phyloP scores from a whole-genome alignment of 1,140 invertebrate species.

The Pomacea maculata region DNA sequence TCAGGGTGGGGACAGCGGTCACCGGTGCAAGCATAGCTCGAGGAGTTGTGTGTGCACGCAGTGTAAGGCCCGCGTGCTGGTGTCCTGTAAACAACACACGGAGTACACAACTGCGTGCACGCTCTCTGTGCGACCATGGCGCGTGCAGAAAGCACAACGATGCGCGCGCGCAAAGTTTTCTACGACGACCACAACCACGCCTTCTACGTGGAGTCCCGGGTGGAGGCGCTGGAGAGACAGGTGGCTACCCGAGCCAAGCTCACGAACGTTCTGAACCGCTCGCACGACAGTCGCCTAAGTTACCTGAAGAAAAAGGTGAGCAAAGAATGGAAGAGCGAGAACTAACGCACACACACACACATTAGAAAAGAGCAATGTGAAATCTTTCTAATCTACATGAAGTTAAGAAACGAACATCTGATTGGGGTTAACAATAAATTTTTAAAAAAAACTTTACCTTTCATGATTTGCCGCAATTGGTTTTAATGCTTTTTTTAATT shows the following conservation, averaged over 20 bases:
- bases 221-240: conserved; percentile 39
- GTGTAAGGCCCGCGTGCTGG: no score
- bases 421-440: no score
- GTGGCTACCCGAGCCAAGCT: conserved; percentile 36
- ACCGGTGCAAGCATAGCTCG: background rate
- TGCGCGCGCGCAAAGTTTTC: conserved; percentile 31
- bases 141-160: conserved; percentile 14
- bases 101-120: no score
- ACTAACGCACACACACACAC: background rate
- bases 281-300: conserved; percentile 26
- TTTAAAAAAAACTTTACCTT: no score
- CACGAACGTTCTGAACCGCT: conserved; percentile 36
- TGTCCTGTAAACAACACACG: background rate
- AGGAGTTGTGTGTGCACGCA: background rate
- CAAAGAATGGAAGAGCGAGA: background rate
- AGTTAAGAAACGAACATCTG: no score
- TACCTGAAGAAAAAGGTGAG: conserved; percentile 30
- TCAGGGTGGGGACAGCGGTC: background rate
- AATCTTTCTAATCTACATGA: background rate
- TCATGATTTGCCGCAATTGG: no score
- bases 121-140: background rate
- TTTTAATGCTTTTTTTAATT: no score
- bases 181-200: conserved; percentile 36
- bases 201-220: conserved; percentile 38
- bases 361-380: background rate